These are phyloP conservation scores for Otocyon megalotis DNA, from an alignment of 2,113 vertebrate species.

Conservation along the genomic window DNA sequence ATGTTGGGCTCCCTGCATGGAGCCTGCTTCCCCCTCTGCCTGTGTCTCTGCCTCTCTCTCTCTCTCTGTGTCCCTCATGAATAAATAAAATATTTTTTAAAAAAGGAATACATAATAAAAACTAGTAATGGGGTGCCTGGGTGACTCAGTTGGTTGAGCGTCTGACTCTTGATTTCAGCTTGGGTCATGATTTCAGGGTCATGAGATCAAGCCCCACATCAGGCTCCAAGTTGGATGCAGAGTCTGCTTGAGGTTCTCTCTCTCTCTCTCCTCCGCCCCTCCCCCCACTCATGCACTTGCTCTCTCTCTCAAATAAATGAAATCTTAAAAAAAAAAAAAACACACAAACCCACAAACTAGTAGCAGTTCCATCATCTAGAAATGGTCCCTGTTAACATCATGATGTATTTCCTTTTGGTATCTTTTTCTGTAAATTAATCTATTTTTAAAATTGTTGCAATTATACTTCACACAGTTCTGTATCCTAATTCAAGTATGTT, in stretches of 20 bases:
- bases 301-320: neutral
- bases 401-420: neutral
- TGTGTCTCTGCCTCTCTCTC: too few relatives aligned
- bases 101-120: neutral
- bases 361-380: neutral
- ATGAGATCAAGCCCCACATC: neutral
- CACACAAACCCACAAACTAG: neutral
- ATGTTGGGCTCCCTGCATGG: too few relatives aligned
- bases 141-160: neutral
- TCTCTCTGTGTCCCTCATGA: too few relatives aligned
- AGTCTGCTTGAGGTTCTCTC: neutral
- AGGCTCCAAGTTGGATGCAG: neutral
- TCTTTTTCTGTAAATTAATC: neutral
- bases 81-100: neutral
- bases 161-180: neutral
- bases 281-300: neutral
- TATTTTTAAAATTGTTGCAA: slow-evolving; percentile 45
- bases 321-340: neutral
- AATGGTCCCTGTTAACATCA: neutral
- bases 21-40: too few relatives aligned
- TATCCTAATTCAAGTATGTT: neutral
- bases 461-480: neutral
- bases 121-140: neutral
- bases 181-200: neutral
- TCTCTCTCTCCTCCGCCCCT: neutral